These are phyloP conservation scores for Trogon melanurus DNA, from an alignment of 2,113 vertebrate species.

Conservation along the genomic window DNA sequence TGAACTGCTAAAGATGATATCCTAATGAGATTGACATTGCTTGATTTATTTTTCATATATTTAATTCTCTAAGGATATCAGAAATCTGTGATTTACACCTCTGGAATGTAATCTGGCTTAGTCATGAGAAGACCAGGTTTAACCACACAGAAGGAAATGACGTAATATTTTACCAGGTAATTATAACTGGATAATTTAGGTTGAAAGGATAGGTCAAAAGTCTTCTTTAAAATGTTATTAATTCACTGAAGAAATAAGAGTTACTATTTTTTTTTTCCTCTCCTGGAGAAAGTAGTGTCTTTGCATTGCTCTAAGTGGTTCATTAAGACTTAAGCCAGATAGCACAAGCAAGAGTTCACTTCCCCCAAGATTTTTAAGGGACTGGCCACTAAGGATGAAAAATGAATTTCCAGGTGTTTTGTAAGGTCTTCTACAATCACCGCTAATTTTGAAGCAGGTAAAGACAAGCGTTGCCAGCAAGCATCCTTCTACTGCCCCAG, in stretches of 20 bases:
- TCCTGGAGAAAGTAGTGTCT: not conserved
- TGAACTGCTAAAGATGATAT: conserved; percentile 1
- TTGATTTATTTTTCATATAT: conserved; percentile 32
- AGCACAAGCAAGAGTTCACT: not conserved
- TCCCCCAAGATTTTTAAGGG: not conserved
- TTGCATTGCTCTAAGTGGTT: not conserved
- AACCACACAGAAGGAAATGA: not conserved
- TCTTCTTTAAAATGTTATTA: conserved; percentile 23
- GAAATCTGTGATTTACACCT: conserved; percentile 15
- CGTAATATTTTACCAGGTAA: conserved; percentile 46
- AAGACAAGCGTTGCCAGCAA: not conserved
- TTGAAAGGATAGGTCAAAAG: conserved; percentile 33
- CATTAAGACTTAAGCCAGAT: not conserved
- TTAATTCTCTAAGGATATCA: conserved; percentile 1
- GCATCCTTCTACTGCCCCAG: not conserved
- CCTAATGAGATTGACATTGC: not conserved
- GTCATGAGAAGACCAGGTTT: not conserved
- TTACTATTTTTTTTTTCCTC: conserved; percentile 19
- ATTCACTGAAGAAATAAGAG: conserved; percentile 37
- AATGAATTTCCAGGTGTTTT: conserved; percentile 14
- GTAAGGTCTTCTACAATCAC: not conserved
- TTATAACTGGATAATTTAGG: conserved; percentile 18
- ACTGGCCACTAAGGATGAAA: not conserved
- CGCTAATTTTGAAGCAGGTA: conserved; percentile 27
- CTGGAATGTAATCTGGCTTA: not conserved